These are phyloP conservation scores for Lypha dubia DNA, from an alignment of 2,888 invertebrate species.

Conservation along the genomic window DNA sequence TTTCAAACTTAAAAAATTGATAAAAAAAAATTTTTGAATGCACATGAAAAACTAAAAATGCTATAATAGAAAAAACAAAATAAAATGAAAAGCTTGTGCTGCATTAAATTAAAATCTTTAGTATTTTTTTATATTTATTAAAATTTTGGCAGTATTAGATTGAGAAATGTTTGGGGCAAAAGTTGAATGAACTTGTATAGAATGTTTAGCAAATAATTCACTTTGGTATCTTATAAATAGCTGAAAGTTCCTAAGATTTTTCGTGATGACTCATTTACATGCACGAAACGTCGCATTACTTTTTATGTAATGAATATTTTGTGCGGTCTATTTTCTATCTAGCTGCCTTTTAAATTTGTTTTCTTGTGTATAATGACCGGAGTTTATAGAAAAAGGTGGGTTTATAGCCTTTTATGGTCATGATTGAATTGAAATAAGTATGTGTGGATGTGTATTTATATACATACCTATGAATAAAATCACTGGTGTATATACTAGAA, in stretches of 20 bases:
- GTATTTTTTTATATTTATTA: slow-evolving; percentile 13
- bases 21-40: slow-evolving; percentile 38
- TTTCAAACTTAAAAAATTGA: slow-evolving; percentile 46
- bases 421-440: not conserved
- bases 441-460: not conserved
- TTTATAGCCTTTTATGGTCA: slow-evolving; percentile 42
- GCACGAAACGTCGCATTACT: slow-evolving; percentile 1
- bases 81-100: slow-evolving; percentile 54
- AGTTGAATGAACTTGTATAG: slow-evolving; percentile 58
- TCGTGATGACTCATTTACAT: slow-evolving; percentile 13
- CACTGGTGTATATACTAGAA: too few species aligned
- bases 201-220: too few species aligned
- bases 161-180: not conserved
- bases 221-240: too few species aligned
- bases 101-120: slow-evolving; percentile 49
- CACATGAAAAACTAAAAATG: slow-evolving; percentile 43
- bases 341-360: slow-evolving; percentile 11
- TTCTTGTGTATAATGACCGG: slow-evolving; percentile 5
- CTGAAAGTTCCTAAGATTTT: not conserved
- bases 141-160: not conserved
- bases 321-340: not conserved
- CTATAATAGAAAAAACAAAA: slow-evolving; percentile 41
- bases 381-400: not conserved
- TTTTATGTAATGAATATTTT: not conserved
- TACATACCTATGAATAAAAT: too few species aligned